Conservation (phyloP, 1,140 invertebrate genomes). For the Orius insidiosus region DNA sequence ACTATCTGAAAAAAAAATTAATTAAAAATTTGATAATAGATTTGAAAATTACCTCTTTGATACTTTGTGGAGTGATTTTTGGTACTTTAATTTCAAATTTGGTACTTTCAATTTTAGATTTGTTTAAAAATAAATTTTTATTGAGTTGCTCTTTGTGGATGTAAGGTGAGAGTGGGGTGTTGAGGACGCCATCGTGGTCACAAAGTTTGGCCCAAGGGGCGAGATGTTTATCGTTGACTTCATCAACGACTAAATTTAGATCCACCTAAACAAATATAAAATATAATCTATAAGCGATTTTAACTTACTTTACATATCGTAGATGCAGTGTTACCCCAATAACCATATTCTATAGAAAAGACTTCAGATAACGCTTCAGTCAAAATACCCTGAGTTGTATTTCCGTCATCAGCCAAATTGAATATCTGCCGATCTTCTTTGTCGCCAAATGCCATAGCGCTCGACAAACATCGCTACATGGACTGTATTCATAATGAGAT, state of each 20-base stretch:
- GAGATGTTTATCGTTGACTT: slow-evolving; percentile 84
- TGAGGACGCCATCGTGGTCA: slow-evolving; percentile 49
- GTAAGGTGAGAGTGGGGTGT: slow-evolving; percentile 74
- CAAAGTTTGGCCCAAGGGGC: slow-evolving; percentile 76
- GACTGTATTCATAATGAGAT: slow-evolving; percentile 71
- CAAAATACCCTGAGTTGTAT: slow-evolving; percentile 66
- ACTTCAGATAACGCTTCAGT: slow-evolving; percentile 61
- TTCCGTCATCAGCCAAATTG: slow-evolving; percentile 65
- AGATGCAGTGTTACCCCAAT: slow-evolving; percentile 61
- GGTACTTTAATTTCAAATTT: slow-evolving; percentile 38
- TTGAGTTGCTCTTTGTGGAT: slow-evolving; percentile 65
- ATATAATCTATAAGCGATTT: too few species aligned
- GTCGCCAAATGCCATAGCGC: slow-evolving; percentile 55
- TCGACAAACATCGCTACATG: slow-evolving; percentile 66
- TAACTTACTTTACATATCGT: slow-evolving; percentile 53
- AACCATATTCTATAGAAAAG: slow-evolving; percentile 73
- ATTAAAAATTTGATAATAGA: slow-evolving; percentile 1
- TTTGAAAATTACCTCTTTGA: slow-evolving; percentile 13
- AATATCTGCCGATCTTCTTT: slow-evolving; percentile 45
- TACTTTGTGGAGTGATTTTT: slow-evolving; percentile 33
- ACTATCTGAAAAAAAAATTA: slow-evolving; percentile 33
- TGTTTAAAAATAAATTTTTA: slow-evolving; percentile 59
- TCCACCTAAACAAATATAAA: slow-evolving; percentile 42
- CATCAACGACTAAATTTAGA: slow-evolving; percentile 59
- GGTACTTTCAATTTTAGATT: slow-evolving; percentile 38